Evolutionary conservation across 1,140 invertebrate species (phyloP).

Genomic region (Venturia canescens): DNA sequence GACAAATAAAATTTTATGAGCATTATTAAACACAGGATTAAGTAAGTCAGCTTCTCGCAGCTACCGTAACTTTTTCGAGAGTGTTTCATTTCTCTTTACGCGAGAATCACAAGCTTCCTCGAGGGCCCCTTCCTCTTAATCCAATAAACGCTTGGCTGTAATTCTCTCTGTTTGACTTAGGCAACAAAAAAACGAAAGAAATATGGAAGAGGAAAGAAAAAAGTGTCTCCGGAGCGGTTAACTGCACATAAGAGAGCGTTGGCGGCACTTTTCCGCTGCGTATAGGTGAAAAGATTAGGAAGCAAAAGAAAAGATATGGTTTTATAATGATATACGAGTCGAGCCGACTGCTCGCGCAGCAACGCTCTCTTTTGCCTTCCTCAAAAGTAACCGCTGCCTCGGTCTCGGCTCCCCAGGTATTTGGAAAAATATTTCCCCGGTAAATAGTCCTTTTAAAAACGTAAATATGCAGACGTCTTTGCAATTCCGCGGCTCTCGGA

Average conservation of each 20-base stretch:
- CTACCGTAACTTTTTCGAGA: background rate
- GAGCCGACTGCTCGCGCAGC: background rate
- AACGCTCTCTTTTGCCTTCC: background rate
- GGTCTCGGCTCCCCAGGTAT: background rate
- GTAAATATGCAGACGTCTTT: background rate
- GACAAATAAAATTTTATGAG: background rate
- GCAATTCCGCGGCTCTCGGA: background rate
- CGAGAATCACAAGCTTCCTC: constrained; percentile 4
- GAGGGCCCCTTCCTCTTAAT: background rate
- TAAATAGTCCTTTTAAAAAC: background rate
- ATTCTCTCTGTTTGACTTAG: constrained; percentile 9
- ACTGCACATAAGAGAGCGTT: constrained; percentile 26
- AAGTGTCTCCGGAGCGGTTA: constrained; percentile 34
- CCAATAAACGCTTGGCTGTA: background rate
- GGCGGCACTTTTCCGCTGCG: constrained; percentile 31
- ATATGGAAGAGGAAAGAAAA: constrained; percentile 21
- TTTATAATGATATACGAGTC: constrained; percentile 23
- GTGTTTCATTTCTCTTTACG: background rate
- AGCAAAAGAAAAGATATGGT: constrained; percentile 13
- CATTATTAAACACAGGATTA: constrained; percentile 12
- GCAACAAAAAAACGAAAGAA: background rate
- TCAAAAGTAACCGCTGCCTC: background rate
- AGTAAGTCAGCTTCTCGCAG: background rate
- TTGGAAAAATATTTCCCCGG: background rate
- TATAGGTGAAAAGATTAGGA: constrained; percentile 29